phyloP scores from a whole-genome alignment of 2,888 invertebrate genomes.

The Epirrhoe alternata region DNA sequence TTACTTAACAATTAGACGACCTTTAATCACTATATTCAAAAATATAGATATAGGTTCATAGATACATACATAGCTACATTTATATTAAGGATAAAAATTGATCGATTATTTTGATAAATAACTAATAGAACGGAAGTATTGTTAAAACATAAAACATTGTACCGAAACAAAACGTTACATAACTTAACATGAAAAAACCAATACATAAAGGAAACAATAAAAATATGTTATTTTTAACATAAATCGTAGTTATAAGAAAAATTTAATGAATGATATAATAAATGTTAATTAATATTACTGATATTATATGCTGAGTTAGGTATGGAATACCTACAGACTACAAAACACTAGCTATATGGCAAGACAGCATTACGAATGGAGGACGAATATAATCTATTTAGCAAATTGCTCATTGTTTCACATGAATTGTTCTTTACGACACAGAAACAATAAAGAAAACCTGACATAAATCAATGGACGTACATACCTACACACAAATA shows the following conservation, averaged over 20 bases:
- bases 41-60: conserved; percentile 83
- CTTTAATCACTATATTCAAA: conserved; percentile 79
- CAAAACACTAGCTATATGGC: conserved; percentile 81
- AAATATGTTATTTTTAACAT: conserved; percentile 1
- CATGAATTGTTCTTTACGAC: conserved; percentile 79
- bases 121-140: conserved; percentile 73
- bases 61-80: conserved; percentile 80
- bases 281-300: conserved; percentile 49
- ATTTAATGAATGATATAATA: conserved; percentile 16
- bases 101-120: conserved; percentile 64
- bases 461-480: conserved; percentile 78
- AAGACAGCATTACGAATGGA: conserved; percentile 83
- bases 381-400: conserved; percentile 82
- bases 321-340: conserved; percentile 72
- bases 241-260: conserved; percentile 16
- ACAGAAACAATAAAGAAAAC: conserved; percentile 80
- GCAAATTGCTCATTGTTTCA: conserved; percentile 83
- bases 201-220: background rate
- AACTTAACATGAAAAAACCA: conserved; percentile 48
- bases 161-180: conserved; percentile 55
- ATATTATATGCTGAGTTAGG: conserved; percentile 56
- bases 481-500: conserved; percentile 67
- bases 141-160: conserved; percentile 54
- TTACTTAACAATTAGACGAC: conserved; percentile 76
- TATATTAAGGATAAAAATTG: conserved; percentile 74